A percentile compares a stretch with the other conserved stretches of the same genome.
Evolutionary conservation across 2,113 vertebrate species (phyloP).

Genomic region (Paralichthys olivaceus): DNA sequence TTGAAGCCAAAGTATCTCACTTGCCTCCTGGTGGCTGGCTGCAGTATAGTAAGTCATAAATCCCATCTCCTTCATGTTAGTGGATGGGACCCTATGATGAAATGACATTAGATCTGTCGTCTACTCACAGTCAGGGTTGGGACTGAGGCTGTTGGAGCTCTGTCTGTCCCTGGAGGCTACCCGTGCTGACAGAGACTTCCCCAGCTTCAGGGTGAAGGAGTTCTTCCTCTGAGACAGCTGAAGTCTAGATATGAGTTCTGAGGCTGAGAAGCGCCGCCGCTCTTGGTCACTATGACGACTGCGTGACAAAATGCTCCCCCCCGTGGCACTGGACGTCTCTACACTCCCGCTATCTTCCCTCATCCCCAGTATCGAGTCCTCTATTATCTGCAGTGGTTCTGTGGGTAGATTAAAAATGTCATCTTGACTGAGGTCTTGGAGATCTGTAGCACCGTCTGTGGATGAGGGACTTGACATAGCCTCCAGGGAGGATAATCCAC

Average conservation of each 20-base stretch:
- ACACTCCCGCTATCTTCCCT: constrained; percentile 23
- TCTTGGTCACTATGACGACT: constrained; percentile 80
- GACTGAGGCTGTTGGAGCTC: constrained; percentile 62
- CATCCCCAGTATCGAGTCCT: constrained; percentile 57
- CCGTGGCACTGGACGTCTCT: constrained; percentile 33
- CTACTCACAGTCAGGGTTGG: constrained; percentile 80
- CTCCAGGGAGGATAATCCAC: constrained; percentile 74
- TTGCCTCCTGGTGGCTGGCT: too few species aligned
- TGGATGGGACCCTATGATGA: too few species aligned
- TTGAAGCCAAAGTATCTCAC: too few species aligned
- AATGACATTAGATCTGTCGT: neutral
- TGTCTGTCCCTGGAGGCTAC: constrained; percentile 78
- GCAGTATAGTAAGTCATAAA: too few species aligned
- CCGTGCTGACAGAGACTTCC: constrained; percentile 86
- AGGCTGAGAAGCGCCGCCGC: constrained; percentile 90
- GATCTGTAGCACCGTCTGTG: constrained; percentile 44
- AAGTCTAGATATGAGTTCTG: constrained; percentile 89
- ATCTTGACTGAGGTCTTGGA: constrained; percentile 44
- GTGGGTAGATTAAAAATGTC: constrained; percentile 56
- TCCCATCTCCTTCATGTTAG: too few species aligned
- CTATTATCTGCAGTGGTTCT: constrained; percentile 70
- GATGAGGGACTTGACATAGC: constrained; percentile 55
- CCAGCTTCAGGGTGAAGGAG: constrained; percentile 87
- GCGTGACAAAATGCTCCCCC: constrained; percentile 41
- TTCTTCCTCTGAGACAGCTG: constrained; percentile 87